Base-by-base conservation (phyloP, 53 echinoderm and acorn worm genomes). In the Pentamera pediparva region DNA sequence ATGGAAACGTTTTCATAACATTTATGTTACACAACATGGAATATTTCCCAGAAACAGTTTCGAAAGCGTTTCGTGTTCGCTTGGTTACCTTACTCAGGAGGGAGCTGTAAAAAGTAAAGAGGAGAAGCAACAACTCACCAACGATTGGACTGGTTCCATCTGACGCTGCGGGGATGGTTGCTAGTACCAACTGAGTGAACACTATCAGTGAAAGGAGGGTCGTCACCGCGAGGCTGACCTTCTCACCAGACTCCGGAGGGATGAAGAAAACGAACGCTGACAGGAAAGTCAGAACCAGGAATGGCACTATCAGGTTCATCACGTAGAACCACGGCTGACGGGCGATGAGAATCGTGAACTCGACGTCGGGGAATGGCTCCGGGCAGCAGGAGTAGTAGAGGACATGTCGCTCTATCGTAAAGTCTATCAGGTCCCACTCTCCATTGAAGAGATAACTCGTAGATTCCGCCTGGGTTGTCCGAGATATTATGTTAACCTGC, bases 211-310 rank as follows among this genome's bases (percentile, higher is more conserved):
- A 92, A n/a, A 92, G 75, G 64, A 92, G 80, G 22, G 85, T 82
- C n/a, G 92, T 92, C 47, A 92, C 89, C n/a, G 85, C 81, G 32
- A 92, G 51, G 22, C 81, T 86, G 70, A 92, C 71, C 89, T 92
- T 92, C 81, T 92, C 92, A 1, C 92, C 92, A 2, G 92, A 89
- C 58, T 92, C 92, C 20, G 92, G 83, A 15, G 92, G 92, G 17
- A 92, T 79, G 37, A 79, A 82, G 75, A 92, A 92, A 34, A 81
- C 92, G 35, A 89, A 78, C 5, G 86, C 70, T 22, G 92, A 88
- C 39, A 92, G 60, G 28, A 89, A 41, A 0, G 89, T 85, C 26
- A 92, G 78, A 35, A 85, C 69, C 5, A 89, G 75, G 72, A 89
- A 82, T n/a, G 92, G 92, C 24, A 89, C 40, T 36, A 92, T 89